A percentile compares a stretch with the other conserved stretches of the same genome.
Evolutionary conservation across 2,888 invertebrate genomes (phyloP).

Genomic region (Lasioglossum zephyrum): DNA sequence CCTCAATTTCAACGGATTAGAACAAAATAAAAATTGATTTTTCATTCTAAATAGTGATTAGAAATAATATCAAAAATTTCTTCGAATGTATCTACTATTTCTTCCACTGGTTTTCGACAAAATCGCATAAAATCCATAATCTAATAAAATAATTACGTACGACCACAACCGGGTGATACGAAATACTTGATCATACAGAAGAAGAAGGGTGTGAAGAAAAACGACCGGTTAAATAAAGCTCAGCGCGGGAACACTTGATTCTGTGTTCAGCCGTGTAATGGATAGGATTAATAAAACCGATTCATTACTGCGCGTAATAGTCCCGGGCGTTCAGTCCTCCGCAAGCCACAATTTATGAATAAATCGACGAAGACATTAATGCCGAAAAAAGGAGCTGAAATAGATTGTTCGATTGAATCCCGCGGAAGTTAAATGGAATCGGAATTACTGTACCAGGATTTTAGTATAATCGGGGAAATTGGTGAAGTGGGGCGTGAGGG

Average conservation of each 20-base stretch:
- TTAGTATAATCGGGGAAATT: slow-evolving; percentile 43
- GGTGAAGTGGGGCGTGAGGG: neutral
- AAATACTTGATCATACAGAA: neutral
- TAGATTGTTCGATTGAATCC: slow-evolving; percentile 36
- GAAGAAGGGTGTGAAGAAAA: neutral
- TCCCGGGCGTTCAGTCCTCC: neutral
- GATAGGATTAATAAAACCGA: slow-evolving; percentile 23
- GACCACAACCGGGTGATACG: neutral
- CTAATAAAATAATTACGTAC: neutral
- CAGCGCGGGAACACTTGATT: neutral
- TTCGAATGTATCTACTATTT: neutral
- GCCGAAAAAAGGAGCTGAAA: slow-evolving; percentile 30
- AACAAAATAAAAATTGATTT: neutral
- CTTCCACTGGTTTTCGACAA: neutral
- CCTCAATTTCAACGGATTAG: neutral
- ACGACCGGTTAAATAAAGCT: neutral
- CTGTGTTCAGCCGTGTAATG: slow-evolving; percentile 2
- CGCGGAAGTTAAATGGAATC: slow-evolving; percentile 46
- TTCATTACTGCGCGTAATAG: slow-evolving; percentile 24
- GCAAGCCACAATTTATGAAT: slow-evolving; percentile 30
- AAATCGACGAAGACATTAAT: slow-evolving; percentile 42
- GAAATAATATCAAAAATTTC: neutral
- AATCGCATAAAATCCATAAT: neutral
- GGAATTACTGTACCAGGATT: slow-evolving; percentile 47
- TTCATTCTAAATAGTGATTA: neutral